These are phyloP conservation scores for Abramis brama DNA, from an alignment of 2,113 vertebrate species.

Conservation along the genomic window DNA sequence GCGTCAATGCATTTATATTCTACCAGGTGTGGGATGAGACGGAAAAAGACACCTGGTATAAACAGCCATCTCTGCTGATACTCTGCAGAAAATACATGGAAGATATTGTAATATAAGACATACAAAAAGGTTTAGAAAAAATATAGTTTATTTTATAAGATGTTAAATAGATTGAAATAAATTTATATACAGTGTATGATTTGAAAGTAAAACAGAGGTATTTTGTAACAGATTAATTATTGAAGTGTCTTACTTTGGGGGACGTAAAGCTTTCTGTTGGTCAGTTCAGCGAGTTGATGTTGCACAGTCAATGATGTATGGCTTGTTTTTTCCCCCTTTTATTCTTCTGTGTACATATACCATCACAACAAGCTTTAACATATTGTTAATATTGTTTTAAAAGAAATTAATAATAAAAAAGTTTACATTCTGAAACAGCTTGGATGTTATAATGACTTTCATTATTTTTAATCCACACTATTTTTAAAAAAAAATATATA, in stretches of 20 bases:
- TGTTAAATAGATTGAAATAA: conserved; percentile 72
- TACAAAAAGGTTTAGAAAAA: conserved; percentile 66
- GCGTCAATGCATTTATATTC: conserved; percentile 59
- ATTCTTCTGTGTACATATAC: conserved; percentile 71
- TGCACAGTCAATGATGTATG: conserved; percentile 71
- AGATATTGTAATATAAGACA: conserved; percentile 78
- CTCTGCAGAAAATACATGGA: conserved; percentile 67
- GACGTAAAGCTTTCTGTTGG: conserved; percentile 63
- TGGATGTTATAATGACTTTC: conserved; percentile 63
- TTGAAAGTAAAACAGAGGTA: conserved; percentile 74
- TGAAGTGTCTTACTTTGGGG: conserved; percentile 79
- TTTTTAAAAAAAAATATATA: not conserved
- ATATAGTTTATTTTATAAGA: conserved; percentile 79
- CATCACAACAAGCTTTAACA: conserved; percentile 77
- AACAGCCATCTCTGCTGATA: conserved; percentile 72
- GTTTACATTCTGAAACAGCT: conserved; percentile 74
- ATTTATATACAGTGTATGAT: conserved; percentile 73
- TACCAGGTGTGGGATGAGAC: conserved; percentile 54
- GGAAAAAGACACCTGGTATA: conserved; percentile 61
- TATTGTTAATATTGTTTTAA: conserved; percentile 74
- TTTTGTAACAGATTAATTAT: conserved; percentile 80
- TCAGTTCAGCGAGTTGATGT: conserved; percentile 65
- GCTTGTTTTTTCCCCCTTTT: conserved; percentile 60
- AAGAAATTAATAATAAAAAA: conserved; percentile 67
- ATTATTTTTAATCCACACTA: conserved; percentile 69